A percentile compares a stretch with the other conserved stretches of the same genome.
These are phyloP conservation scores for Gobiocypris rarus DNA, from an alignment of 2,113 vertebrate species.

Conservation along the genomic window DNA sequence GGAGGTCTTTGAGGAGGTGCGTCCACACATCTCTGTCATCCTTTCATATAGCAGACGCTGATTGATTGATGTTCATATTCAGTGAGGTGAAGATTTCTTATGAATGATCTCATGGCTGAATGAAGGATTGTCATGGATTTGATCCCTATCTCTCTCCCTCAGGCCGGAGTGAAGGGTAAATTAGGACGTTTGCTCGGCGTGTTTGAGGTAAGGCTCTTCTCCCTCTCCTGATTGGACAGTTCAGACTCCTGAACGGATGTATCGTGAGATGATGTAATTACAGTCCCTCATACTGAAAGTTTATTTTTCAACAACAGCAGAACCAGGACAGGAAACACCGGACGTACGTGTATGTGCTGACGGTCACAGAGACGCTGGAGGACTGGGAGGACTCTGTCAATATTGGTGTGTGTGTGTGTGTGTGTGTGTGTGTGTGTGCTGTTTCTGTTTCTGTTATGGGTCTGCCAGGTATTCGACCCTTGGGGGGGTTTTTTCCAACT, in stretches of 20 bases:
- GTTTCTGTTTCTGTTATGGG: background rate
- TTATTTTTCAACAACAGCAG: constrained; percentile 70
- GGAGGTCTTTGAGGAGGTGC: constrained; percentile 96
- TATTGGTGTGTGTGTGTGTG: constrained; percentile 81
- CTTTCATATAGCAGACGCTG: no score
- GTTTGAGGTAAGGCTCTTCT: constrained; percentile 86
- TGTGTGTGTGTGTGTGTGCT: no score
- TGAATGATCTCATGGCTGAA: background rate
- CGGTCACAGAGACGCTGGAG: constrained; percentile 94
- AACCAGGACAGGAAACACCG: constrained; percentile 96
- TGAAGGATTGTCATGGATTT: background rate
- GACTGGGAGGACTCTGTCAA: constrained; percentile 98
- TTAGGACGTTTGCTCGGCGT: constrained; percentile 95
- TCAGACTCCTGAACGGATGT: background rate
- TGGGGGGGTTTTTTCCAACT: background rate
- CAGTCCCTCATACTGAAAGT: constrained; percentile 13
- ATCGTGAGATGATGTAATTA: background rate
- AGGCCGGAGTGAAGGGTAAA: constrained; percentile 98
- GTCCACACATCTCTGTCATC: background rate
- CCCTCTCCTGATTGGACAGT: background rate
- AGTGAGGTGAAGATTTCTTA: no score
- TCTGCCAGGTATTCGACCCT: background rate
- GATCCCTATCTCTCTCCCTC: constrained; percentile 31
- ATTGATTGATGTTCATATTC: no score
- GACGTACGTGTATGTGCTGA: constrained; percentile 94